phyloP scores from a whole-genome alignment of 92 coral and sea anemone species.

The Heliopora coerulea region DNA sequence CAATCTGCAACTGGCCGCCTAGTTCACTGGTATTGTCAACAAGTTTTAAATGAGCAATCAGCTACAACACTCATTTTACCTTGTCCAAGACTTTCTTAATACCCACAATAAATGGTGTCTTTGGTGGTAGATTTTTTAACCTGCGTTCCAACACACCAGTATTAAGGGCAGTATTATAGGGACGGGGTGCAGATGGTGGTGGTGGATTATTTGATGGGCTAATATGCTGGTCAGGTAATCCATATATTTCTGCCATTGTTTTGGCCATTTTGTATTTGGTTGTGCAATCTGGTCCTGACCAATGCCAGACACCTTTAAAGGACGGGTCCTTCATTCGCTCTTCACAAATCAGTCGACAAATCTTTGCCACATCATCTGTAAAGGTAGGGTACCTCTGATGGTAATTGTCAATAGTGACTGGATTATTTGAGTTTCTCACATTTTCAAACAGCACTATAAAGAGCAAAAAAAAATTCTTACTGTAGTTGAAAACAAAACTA shows the following conservation, averaged over 20 bases:
- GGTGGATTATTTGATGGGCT: slow-evolving; percentile 64
- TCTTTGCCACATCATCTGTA: slow-evolving; percentile 68
- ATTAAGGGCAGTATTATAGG: slow-evolving; percentile 71
- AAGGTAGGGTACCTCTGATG: slow-evolving; percentile 73
- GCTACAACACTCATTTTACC: neutral
- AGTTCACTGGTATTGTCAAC: too few relatives aligned
- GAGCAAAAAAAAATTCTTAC: neutral
- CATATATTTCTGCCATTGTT: slow-evolving; percentile 66
- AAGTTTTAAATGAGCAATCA: too few relatives aligned
- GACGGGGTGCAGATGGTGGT: slow-evolving; percentile 70
- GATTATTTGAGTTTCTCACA: slow-evolving; percentile 53
- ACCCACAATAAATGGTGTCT: slow-evolving; percentile 55
- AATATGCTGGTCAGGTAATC: slow-evolving; percentile 62
- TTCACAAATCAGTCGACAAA: slow-evolving; percentile 58
- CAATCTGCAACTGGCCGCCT: too few relatives aligned
- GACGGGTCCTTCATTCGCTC: slow-evolving; percentile 34
- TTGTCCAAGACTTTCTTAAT: slow-evolving; percentile 52
- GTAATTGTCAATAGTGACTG: slow-evolving; percentile 64
- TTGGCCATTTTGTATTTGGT: slow-evolving; percentile 75
- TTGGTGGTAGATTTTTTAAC: slow-evolving; percentile 36
- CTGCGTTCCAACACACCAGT: slow-evolving; percentile 48
- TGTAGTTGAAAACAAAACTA: too few relatives aligned
- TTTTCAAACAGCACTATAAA: slow-evolving; percentile 58
- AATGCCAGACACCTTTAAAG: slow-evolving; percentile 71
- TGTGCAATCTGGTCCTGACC: slow-evolving; percentile 73